Evolutionary conservation across 2,113 vertebrate species (phyloP), one percentile per base, ranked within the genome.

Genomic region (Colaptes auratus): DNA sequence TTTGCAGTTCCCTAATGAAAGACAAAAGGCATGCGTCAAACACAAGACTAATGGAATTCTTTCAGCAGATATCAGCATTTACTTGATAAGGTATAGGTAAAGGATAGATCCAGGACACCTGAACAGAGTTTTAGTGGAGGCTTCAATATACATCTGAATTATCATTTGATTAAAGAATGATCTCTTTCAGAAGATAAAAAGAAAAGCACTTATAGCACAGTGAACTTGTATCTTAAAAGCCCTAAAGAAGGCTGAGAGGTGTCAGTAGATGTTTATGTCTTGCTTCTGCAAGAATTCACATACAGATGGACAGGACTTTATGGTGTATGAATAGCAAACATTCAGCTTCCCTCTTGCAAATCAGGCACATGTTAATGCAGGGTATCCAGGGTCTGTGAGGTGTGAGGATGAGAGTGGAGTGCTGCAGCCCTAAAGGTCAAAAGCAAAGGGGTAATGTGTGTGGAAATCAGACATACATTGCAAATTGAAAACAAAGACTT

Each of bases 91-190:
- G 9, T 33, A 5, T 8, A 3, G 20, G 7, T 60, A 85, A 86
- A 59, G 18, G 42, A 39, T 6, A 70, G 58, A 39, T 33, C 36
- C 0, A 59, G 13, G 33, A 44, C 20, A 10, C 6, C 31, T 36
- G 39, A 67, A 24, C 16, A 44, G 24, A 36, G 6, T 69, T 60
- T 66, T n/a, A 86, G 50, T 27, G 39, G 21, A 44, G 15, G 15
- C 18, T 63, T 74, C 0, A 0, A 3, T 12, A 20, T 10, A 15
- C 3, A 48, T 3, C 23, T 71, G 21, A 66, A 35, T 60, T 27
- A 35, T 46, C 42, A 17, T 17, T 44, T 70, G n/a, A 74, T 28
- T 83, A 66, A 90, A 67, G 63, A 36, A 6, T 28, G 28, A n/a
- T 64, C 21, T 66, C 18, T 67, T 67, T 46, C 28, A 59, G n/a